A percentile compares a stretch with the other conserved stretches of the same genome.
Conservation (phyloP, 2,888 invertebrate species). For the Agonopterix subpropinquella region DNA sequence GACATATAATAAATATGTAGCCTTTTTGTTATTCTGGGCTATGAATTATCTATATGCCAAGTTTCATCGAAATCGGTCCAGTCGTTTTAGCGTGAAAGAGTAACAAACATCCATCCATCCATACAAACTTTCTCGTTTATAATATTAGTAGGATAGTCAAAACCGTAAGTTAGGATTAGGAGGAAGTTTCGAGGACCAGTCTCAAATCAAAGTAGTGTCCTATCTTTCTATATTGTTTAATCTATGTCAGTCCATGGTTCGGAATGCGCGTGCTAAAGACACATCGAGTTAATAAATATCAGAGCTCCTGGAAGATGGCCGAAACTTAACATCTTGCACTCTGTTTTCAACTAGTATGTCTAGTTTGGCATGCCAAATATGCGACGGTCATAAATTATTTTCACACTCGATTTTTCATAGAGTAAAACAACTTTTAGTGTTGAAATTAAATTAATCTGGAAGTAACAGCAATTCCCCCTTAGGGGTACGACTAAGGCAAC, state of each 20-base stretch:
- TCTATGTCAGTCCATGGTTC: conserved; percentile 42
- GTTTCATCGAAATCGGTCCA: too few relatives aligned
- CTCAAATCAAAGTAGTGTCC: neutral
- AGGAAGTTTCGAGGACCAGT: too few relatives aligned
- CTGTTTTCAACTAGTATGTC: neutral
- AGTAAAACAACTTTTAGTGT: neutral
- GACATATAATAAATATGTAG: too few relatives aligned
- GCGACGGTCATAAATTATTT: neutral
- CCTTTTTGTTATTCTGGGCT: too few relatives aligned
- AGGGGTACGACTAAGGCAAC: too few relatives aligned
- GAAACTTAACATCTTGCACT: conserved; percentile 19
- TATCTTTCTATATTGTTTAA: conserved; percentile 8
- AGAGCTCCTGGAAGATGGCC: conserved; percentile 39
- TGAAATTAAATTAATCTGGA: too few relatives aligned
- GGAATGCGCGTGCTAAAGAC: conserved; percentile 64
- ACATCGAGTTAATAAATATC: conserved; percentile 67
- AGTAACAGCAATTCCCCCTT: too few relatives aligned
- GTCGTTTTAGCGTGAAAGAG: too few relatives aligned
- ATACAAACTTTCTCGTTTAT: too few relatives aligned
- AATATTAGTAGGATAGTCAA: too few relatives aligned
- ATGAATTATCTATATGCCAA: too few relatives aligned
- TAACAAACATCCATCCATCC: too few relatives aligned
- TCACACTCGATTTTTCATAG: neutral
- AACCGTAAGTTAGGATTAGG: neutral
- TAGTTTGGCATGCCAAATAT: neutral